Evolutionary conservation across 2,113 vertebrate species (phyloP).

Genomic region (Catagonus wagneri): DNA sequence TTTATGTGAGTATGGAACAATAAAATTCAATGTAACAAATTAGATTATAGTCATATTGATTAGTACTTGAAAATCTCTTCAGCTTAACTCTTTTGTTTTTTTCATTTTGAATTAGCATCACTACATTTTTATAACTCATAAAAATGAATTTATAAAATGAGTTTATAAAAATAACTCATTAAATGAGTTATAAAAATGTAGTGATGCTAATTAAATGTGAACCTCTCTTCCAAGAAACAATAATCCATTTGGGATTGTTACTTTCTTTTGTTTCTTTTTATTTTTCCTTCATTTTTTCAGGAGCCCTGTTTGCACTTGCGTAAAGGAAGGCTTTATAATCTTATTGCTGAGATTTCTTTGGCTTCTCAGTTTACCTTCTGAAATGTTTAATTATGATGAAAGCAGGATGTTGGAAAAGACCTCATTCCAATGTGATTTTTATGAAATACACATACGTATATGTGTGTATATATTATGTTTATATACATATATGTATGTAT

Average conservation of each 20-base stretch:
- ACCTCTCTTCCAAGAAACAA: conserved; percentile 51
- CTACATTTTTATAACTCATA: too few species aligned
- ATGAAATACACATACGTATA: not conserved
- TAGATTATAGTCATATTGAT: conserved; percentile 12
- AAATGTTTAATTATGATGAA: conserved; percentile 39
- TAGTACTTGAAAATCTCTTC: not conserved
- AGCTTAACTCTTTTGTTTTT: conserved; percentile 29
- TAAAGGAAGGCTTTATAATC: conserved; percentile 28
- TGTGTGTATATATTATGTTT: not conserved
- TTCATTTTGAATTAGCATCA: too few species aligned
- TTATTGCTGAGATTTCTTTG: not conserved
- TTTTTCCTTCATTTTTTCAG: not conserved
- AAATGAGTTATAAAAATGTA: conserved; percentile 54
- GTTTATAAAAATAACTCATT: too few species aligned
- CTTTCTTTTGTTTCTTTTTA: not conserved
- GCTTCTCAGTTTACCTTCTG: conserved; percentile 19
- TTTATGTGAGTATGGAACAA: conserved; percentile 12
- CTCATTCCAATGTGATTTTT: conserved; percentile 6
- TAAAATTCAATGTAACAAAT: conserved; percentile 16
- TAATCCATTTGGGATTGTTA: not conserved
- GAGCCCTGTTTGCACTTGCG: not conserved
- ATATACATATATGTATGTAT: not conserved
- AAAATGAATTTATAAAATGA: too few species aligned
- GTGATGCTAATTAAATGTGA: conserved; percentile 17
- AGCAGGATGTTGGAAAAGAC: not conserved